Percentiles rank a stretch among this genome's conserved stretches.
Evolutionary conservation across 2,888 invertebrate species (phyloP).

Genomic region (Gymnocheta viridis): DNA sequence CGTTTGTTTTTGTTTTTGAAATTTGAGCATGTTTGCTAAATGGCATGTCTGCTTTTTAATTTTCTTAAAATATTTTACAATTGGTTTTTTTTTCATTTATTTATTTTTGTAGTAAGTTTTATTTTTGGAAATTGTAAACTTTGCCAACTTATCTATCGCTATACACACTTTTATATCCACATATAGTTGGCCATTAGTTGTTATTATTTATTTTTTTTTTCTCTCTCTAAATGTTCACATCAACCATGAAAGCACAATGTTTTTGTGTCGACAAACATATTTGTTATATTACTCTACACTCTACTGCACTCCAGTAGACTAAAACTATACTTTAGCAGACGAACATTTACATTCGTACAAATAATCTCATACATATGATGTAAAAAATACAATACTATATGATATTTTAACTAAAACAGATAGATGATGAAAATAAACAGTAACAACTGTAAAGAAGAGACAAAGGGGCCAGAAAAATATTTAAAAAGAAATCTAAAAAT

Average conservation of each 20-base stretch:
- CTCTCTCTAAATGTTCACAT: conserved; percentile 21
- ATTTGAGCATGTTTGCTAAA: conserved; percentile 60
- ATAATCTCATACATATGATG: conserved; percentile 16
- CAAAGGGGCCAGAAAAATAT: not conserved
- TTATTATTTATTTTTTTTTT: conserved; percentile 21
- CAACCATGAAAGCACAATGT: conserved; percentile 48
- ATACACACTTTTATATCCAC: not conserved
- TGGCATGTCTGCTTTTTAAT: conserved; percentile 65
- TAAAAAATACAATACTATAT: conserved; percentile 32
- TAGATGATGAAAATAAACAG: conserved; percentile 44
- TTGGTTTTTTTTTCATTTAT: conserved; percentile 9
- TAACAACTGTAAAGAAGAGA: not conserved
- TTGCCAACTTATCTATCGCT: conserved; percentile 64
- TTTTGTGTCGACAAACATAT: conserved; percentile 68
- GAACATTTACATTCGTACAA: conserved; percentile 27
- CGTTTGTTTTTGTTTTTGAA: conserved; percentile 22
- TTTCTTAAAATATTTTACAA: conserved; percentile 68
- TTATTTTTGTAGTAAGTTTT: conserved; percentile 12
- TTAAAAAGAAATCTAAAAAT: not conserved
- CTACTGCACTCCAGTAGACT: conserved; percentile 44
- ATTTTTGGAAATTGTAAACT: conserved; percentile 53
- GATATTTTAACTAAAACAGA: conserved; percentile 50
- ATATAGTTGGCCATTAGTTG: conserved; percentile 44
- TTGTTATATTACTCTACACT: conserved; percentile 63
- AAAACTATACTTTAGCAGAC: conserved; percentile 47